Base-by-base conservation (phyloP, 2,113 vertebrate genomes). In the Pavo muticus region DNA sequence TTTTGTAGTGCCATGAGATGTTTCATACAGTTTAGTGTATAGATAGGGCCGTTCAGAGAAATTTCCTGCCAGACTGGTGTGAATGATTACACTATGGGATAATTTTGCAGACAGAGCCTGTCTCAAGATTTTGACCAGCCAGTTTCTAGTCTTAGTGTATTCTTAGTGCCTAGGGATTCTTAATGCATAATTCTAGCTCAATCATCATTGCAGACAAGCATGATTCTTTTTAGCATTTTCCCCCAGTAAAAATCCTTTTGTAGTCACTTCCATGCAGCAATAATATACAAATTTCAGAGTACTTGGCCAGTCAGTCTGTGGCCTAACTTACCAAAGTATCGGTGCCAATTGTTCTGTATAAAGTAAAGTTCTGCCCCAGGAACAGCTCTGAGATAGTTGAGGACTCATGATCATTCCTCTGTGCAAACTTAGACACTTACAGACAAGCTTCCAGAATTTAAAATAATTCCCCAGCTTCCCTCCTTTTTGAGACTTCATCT, bases 141-240 rank as follows among this genome's bases (percentile, higher is more conserved):
- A 63, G 10, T 40, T 84, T 35, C 23, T 70, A 64, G 13, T 68
- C 37, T 37, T 45, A 42, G 45, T 4, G 1, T 45, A 73, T 39
- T 63, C 24, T 39, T 63, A 63, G 15, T 63, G 60, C 24, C 37
- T 63, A 63, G 9, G 25, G n/a, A 27, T 70, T 50, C n/a, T 27
- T 48, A 35, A 37, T 5, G 1, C 61, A 76, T 50, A 87, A 24
- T 5, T 63, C 24, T 35, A 1, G 0, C 80, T 72, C 83, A 11
- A 77, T 47, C 44, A 35, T 65, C 0, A 0, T 23, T 84, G 29
- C 35, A 69, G 14, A 19, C 7, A 10, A 10, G 5, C 3, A 7
- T 14, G 20, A 56, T 72, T n/a, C 7, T 39, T 39, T 61, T 73
- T 73, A 25, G 3, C 44, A 4, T 24, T 57, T 18, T 30, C 57